Base-by-base conservation (phyloP, 2,888 invertebrate genomes). In the Bombyx huttoni region DNA sequence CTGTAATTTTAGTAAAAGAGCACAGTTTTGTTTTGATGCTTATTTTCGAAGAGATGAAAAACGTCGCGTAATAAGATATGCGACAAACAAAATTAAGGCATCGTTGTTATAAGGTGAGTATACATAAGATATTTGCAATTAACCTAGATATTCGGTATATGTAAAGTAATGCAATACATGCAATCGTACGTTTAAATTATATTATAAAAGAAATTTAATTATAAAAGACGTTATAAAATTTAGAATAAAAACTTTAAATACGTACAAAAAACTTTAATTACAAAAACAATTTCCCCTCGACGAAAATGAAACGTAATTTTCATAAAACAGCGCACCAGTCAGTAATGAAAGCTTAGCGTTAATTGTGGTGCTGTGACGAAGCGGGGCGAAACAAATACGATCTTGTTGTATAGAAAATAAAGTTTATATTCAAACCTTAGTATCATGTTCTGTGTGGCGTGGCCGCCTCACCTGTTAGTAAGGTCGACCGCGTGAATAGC, bases 381-480 rank as follows among this genome's bases (percentile, higher is more conserved):
- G 34, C 51, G n/a, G 12, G 51, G 7, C 49, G 46, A 51, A 54
- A 50, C 51, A 52, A 68, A 62, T 62, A 13, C 50, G 54, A 53
- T 58, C 56, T 59, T 71, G 62, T 35, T 0, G 0, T 0, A 34
- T 57, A 65, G 48, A 59, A 59, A 71, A 81, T 84, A 83, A 80
- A 80, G 76, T 75, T 71, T 14, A 76, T 71, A 76, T 76, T 81
- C 87, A 78, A 85, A 88, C 88, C 88, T 88, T 88, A 88, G 85
- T 78, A 88, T 81, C 88, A 88, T 87, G 86, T 75, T 88, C 86
- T 84, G 79, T 77, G 81, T 80, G 81, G 82, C 81, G 83, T 71
- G 75, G 78, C 78, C 85, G 83, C 88, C 87, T 87, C 87, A 87
- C 87, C 87, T 86, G 83, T 81, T 81, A 74, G 86, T 85, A 86